Conservation (phyloP, 35 echinoderm and acorn worm genomes). For the Amphiura filiformis region DNA sequence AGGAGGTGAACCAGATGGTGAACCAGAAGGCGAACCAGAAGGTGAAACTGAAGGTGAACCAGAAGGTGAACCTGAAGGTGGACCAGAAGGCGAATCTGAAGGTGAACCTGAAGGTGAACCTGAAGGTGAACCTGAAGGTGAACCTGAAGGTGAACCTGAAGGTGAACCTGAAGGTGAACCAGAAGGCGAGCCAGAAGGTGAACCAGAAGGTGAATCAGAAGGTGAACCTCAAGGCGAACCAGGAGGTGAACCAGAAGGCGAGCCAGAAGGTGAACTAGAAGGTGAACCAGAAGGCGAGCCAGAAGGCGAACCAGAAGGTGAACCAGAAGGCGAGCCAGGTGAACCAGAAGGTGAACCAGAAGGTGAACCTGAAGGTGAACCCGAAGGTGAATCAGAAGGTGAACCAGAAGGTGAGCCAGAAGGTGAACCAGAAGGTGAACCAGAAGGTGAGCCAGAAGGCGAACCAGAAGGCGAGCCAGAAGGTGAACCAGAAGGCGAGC, state of each 20-base stretch:
- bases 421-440: neutral
- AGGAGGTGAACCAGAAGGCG: neutral
- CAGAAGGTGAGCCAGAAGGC: neutral
- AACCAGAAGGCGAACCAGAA: constrained; percentile 17
- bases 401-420: constrained; percentile 18
- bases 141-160: constrained; percentile 26
- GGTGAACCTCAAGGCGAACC: constrained; percentile 15
- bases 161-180: constrained; percentile 30
- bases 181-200: neutral
- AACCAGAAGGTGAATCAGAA: neutral
- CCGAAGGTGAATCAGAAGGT: constrained; percentile 25
- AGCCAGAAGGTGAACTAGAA: constrained; percentile 10
- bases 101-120: constrained; percentile 45
- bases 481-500: constrained; percentile 38
- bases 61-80: neutral
- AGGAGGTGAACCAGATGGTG: constrained; percentile 15
- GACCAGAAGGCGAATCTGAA: neutral
- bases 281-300: neutral
- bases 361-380: constrained; percentile 34
- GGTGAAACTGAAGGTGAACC: constrained; percentile 5
- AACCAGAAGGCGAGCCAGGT: neutral
- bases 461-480: constrained; percentile 17
- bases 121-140: constrained; percentile 18
- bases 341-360: constrained; percentile 51
- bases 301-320: constrained; percentile 11